Conservation (phyloP, 2,113 vertebrate species). For the Chunga burmeisteri region DNA sequence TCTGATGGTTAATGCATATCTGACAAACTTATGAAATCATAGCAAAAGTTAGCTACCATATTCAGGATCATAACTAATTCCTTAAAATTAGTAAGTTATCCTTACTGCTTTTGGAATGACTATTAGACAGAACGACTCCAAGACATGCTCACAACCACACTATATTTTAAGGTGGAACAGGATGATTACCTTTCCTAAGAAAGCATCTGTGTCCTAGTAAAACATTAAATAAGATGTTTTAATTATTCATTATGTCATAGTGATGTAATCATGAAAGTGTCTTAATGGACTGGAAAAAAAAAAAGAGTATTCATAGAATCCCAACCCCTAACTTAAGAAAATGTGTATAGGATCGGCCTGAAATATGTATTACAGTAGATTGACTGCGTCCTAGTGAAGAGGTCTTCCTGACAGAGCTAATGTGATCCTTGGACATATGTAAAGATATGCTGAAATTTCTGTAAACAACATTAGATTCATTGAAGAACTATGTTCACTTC, state of each 20-base stretch:
- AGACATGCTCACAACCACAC: background rate
- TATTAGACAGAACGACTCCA: background rate
- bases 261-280: background rate
- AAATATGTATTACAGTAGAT: background rate
- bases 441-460: background rate
- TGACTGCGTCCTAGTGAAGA: background rate
- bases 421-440: background rate
- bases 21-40: background rate
- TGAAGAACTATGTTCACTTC: background rate
- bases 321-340: background rate
- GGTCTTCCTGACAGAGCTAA: background rate
- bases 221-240: background rate
- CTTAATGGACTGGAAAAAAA: background rate
- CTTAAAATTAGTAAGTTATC: no score
- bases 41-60: background rate
- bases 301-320: background rate
- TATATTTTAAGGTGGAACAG: background rate
- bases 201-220: background rate
- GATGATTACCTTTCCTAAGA: background rate
- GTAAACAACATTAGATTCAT: background rate
- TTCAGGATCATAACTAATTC: background rate
- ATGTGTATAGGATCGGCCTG: background rate
- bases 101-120: background rate
- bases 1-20: background rate
- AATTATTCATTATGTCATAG: background rate